Evolutionary conservation across 1,140 invertebrate genomes (phyloP).

Genomic region (Dysdera silvatica): DNA sequence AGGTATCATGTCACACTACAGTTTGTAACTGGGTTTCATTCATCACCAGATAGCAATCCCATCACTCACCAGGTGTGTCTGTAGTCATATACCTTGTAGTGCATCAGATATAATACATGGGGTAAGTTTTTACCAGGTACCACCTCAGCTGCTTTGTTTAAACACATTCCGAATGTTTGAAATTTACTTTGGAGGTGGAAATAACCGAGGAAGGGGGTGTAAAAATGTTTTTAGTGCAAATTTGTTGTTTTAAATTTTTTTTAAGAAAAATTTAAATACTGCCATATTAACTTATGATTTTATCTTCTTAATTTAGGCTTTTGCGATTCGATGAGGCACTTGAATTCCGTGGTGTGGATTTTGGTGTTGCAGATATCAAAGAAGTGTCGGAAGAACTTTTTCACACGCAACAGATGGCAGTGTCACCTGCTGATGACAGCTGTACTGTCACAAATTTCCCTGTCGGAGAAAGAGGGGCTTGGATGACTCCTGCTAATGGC

Average conservation of each 20-base stretch:
- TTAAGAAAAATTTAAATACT: not conserved
- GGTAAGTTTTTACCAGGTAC: too few relatives aligned
- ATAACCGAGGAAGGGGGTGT: not conserved
- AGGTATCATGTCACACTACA: too few relatives aligned
- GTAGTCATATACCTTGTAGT: too few relatives aligned
- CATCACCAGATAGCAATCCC: too few relatives aligned
- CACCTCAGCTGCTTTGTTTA: not conserved
- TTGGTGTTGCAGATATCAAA: constrained; percentile 11
- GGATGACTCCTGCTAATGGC: too few relatives aligned
- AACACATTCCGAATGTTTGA: not conserved
- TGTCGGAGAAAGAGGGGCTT: too few relatives aligned
- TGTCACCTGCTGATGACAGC: not conserved
- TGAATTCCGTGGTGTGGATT: constrained; percentile 11
- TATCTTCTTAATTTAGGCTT: not conserved
- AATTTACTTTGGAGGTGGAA: not conserved
- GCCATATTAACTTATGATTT: not conserved
- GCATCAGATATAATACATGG: too few relatives aligned
- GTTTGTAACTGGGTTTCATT: too few relatives aligned
- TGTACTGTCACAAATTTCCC: not conserved
- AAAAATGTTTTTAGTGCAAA: not conserved
- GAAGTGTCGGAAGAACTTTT: constrained; percentile 7
- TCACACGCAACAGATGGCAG: constrained; percentile 11
- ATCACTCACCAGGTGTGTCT: too few relatives aligned
- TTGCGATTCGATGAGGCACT: constrained; percentile 12
- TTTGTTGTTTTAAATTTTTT: not conserved